Evolutionary conservation across 2,888 invertebrate genomes (phyloP), one percentile per base, ranked within the genome.

Genomic region (Sussaba pulchella): DNA sequence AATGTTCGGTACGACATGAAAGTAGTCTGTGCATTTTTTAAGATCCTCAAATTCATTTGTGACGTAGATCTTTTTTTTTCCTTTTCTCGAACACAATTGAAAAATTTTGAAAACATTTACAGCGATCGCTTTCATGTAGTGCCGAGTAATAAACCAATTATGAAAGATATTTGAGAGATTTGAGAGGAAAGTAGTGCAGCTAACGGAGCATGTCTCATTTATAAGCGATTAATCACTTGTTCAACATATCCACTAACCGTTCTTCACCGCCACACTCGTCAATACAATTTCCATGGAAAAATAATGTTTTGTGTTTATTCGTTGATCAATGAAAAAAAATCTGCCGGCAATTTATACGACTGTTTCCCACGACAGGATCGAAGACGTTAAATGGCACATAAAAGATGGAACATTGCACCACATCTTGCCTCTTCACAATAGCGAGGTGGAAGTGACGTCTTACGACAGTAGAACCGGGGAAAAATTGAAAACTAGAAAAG

Each of bases 391-490:
- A 71, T 92, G 92, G 92, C 86, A 91, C 36, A 89, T 92, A 50
- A 92, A 91, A 82, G 88, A 92, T 85, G 91, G 92, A 71, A 89
- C 88, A 0, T 78, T 92, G 21, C 87, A 92, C 85, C 92, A 92
- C 59, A 91, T 92, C 78, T 80, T 92, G 77, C 91, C 91, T 19
- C 87, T 91, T 75, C 91, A 91, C 66, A 89, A 91, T 61, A 89
- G 88, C 54, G 90, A 89, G 1, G 84, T 92, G 5, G 91, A 92
- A 85, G 89, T 92, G 17, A 91, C 89, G 36, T 90, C 91, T 12
- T 92, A 90, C 14, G 91, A 92, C 26, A 89, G 90, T 83, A 91
- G 89, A 87, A 91, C 91, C 26, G 92, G 92, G 47, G 91, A 92
- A 84, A 92, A 91, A 82, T 83, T 92, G n/a, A 91, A 88, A 19